Base-by-base conservation (phyloP, 1,140 invertebrate genomes). In the Bombyx mori region DNA sequence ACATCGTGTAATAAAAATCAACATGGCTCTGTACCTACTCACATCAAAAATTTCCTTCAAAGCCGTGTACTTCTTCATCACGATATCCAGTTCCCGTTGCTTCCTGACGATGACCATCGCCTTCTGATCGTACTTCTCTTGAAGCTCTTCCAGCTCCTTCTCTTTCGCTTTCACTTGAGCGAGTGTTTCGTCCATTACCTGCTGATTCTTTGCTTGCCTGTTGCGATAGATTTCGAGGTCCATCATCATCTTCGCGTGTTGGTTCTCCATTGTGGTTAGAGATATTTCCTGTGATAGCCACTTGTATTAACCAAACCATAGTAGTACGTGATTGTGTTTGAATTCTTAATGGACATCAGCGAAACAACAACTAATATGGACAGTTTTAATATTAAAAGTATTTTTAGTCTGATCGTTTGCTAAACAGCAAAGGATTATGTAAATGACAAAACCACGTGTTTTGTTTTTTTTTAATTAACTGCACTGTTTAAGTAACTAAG, bases 261-360 rank as follows among this genome's bases (percentile, higher is more conserved):
- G 88, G 71, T 92, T 92, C 77, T 94, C 92, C 45, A 89, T 86
- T 65, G 90, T 83, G 10, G 89, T 85, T 54, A 93, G 70, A n/a
- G 88, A 78, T 50, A 92, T 82, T 84, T 94, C 92, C 69, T 86
- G 61, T 26, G 45, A 6, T 50, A 10, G 10, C 10, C 18, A 26
- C 49, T 8, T 50, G n/a, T 46, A 46, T 46, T 9, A 3, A 46
- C 2, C 6, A 46, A 9, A 12, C 44, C 7, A 10, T 45, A 45
- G 44, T 10, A 18, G 12, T 10, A 45, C 44, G 7, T 8, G 44
- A 8, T 45, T 8, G 44, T 45, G 44, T 45, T 1, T 35, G 2
- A 35, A 35, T 35, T 35, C 26, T 35, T 3, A 35, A 2, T 35
- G 4, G 26, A 35, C 2, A 3, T 35, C 1, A 35, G 12, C 1